These are phyloP conservation scores for Atrichornis clamosus DNA, from an alignment of 2,113 vertebrate species.

Conservation along the genomic window DNA sequence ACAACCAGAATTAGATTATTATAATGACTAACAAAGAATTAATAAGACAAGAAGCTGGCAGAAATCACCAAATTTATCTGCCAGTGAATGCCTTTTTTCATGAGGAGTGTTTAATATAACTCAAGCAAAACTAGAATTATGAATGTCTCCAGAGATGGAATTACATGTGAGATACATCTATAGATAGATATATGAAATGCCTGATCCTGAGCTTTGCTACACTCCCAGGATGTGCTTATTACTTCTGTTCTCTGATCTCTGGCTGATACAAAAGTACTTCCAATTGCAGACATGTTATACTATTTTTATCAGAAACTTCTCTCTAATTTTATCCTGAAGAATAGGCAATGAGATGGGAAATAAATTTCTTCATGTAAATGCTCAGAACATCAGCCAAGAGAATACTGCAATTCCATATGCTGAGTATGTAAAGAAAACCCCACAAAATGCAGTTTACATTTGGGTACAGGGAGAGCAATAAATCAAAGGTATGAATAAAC, in stretches of 20 bases:
- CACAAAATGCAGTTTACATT: neutral
- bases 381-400: neutral
- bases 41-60: neutral
- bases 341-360: neutral
- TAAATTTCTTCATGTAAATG: neutral
- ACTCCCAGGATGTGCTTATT: neutral
- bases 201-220: neutral
- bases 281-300: neutral
- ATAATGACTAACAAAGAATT: neutral
- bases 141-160: neutral
- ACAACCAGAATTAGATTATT: neutral
- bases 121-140: neutral
- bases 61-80: neutral
- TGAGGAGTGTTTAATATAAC: neutral
- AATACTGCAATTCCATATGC: neutral
- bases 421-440: neutral
- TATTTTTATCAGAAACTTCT: neutral
- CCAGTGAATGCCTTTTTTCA: neutral
- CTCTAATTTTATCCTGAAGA: neutral
- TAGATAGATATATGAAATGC: neutral
- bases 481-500: slow-evolving; percentile 1
- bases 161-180: neutral
- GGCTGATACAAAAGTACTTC: neutral
- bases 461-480: neutral
- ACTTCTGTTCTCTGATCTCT: neutral